Conservation (phyloP, 2,113 vertebrate species). For the Chascanopsetta lugubris region DNA sequence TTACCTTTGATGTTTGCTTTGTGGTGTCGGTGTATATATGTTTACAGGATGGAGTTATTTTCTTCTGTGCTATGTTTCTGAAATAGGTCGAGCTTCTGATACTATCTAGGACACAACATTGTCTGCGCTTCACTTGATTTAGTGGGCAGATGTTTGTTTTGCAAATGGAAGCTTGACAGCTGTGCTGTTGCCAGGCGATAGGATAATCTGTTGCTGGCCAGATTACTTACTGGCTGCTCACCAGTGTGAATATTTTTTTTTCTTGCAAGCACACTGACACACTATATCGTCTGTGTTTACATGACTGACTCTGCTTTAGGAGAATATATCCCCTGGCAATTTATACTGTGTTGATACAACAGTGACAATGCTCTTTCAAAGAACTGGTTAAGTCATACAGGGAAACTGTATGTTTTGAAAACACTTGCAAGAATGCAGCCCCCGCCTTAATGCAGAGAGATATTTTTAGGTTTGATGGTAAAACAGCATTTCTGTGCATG, state of each 20-base stretch:
- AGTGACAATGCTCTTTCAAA: no score
- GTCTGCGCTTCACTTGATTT: slow-evolving; percentile 29
- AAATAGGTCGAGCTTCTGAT: slow-evolving; percentile 26
- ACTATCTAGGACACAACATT: slow-evolving; percentile 50
- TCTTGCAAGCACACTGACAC: slow-evolving; percentile 9
- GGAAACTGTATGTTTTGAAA: not conserved
- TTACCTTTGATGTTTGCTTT: no score
- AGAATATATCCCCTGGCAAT: not conserved
- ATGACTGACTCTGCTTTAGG: slow-evolving; percentile 6
- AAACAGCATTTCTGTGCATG: not conserved
- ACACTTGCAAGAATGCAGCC: not conserved
- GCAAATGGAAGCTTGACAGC: slow-evolving; percentile 67
- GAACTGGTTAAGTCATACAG: no score
- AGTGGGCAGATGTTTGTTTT: slow-evolving; percentile 76
- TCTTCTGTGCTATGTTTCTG: slow-evolving; percentile 20
- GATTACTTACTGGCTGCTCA: slow-evolving; percentile 66
- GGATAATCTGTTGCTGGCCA: slow-evolving; percentile 71
- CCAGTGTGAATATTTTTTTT: slow-evolving; percentile 29
- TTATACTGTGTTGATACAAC: no score
- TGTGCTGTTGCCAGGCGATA: slow-evolving; percentile 72
- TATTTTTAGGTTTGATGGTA: not conserved
- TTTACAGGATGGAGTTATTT: not conserved
- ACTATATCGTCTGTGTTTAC: slow-evolving; percentile 12
- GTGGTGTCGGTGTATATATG: not conserved
- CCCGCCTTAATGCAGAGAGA: no score